These are phyloP conservation scores for Sylvilagus bachmani DNA, from an alignment of 2,113 vertebrate species.

Conservation along the genomic window DNA sequence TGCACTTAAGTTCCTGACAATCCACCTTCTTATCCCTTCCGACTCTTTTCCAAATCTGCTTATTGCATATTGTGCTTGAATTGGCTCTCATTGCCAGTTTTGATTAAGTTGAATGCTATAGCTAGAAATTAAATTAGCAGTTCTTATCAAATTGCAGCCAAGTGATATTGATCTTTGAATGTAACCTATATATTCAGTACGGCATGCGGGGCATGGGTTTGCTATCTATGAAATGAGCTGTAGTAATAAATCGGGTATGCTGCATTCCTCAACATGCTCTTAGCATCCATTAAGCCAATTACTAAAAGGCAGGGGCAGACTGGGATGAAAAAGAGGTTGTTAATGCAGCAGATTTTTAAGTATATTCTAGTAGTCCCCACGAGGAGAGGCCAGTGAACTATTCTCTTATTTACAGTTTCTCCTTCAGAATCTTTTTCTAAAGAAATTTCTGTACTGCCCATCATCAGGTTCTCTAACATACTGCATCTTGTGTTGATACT, in stretches of 20 bases:
- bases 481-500: not conserved
- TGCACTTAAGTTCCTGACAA: constrained; percentile 38
- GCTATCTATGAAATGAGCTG: constrained; percentile 82
- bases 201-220: not conserved
- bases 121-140: constrained; percentile 80
- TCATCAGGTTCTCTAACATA: not conserved
- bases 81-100: constrained; percentile 72
- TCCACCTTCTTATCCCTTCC: not conserved
- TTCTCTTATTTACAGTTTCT: constrained; percentile 66
- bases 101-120: constrained; percentile 81
- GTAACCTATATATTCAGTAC: constrained; percentile 70
- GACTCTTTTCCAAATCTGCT: not conserved
- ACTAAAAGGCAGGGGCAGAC: constrained; percentile 64
- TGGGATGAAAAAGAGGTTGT: constrained; percentile 58
- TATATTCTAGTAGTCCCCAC: constrained; percentile 50
- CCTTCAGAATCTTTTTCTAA: not conserved
- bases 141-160: constrained; percentile 77
- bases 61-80: constrained; percentile 55
- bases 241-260: constrained; percentile 83
- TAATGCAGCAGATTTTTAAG: constrained; percentile 76
- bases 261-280: constrained; percentile 79
- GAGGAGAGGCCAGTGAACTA: constrained; percentile 26
- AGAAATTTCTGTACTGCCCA: not conserved
- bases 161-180: constrained; percentile 73
- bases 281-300: constrained; percentile 87